Base-by-base conservation (phyloP, 2,888 invertebrate species). In the Cosmopolites sordidus region DNA sequence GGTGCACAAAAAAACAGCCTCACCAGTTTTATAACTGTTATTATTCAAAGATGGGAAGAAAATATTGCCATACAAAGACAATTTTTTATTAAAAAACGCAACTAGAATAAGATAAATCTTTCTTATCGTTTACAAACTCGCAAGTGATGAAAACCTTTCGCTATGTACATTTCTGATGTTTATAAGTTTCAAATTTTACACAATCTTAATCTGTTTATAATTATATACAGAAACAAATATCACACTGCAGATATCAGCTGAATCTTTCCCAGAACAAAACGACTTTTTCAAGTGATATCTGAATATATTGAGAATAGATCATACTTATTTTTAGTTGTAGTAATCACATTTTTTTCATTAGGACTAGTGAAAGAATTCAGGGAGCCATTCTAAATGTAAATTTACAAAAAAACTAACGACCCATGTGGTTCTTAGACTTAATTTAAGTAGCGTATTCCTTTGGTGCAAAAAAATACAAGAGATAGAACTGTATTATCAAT, bases 301-400 rank as follows among this genome's bases (percentile, higher is more conserved):
- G 33, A 9, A 33, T 12, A 33, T 33, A 33, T 33, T 33, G 33
- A 33, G 33, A 33, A 33, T 33, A 6, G 12, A 6, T 42, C 18
- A 38, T n/a, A 43, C 30, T 33, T 22, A 50, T 50, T 50, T 43
- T 43, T 37, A 37, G 33, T 16, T 22, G 17, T 33, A 50, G 38
- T 50, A 40, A 64, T 64, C 63, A 64, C 63, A 64, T 50, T 64
- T 58, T 56, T 50, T 50, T 58, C 51, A 54, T 55, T 58, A 59
- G 59, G 59, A 58, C 60, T 64, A 64, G 62, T 64, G 63, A 64
- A 64, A 64, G 63, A 64, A 60, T 62, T 62, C 61, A 64, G 64
- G 62, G 64, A 63, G 62, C 62, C 61, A 60, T 55, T 51, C 43
- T 45, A 33, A 12, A 12, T 9, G 4, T 33, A 3, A 12, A 12